Evolutionary conservation across 2,888 invertebrate genomes (phyloP).

Genomic region (Drosophila neonasuta): DNA sequence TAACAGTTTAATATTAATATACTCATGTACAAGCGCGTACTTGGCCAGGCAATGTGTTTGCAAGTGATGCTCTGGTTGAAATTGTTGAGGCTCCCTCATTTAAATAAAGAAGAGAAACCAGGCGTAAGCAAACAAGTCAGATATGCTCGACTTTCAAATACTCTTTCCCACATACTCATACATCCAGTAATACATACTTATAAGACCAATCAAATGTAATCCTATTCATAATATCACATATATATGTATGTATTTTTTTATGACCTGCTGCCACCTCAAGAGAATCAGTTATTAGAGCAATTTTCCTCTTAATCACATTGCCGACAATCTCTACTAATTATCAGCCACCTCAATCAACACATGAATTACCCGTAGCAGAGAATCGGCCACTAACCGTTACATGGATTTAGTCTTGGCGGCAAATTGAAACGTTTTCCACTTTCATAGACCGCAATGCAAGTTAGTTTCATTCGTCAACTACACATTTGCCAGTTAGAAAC

Average conservation of each 20-base stretch:
- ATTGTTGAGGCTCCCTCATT: slow-evolving; percentile 53
- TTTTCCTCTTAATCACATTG: neutral
- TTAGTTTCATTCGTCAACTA: slow-evolving; percentile 22
- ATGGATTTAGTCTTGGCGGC: slow-evolving; percentile 45
- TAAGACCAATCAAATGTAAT: too few relatives aligned
- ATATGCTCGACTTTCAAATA: neutral
- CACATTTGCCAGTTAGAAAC: slow-evolving; percentile 43
- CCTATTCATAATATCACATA: neutral
- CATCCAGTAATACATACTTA: neutral
- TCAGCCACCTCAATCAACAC: neutral
- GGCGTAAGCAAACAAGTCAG: neutral
- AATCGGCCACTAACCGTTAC: slow-evolving; percentile 52
- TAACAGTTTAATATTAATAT: slow-evolving; percentile 55
- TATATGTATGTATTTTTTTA: too few relatives aligned
- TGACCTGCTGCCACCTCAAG: neutral
- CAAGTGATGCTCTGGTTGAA: slow-evolving; percentile 46
- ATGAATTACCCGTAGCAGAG: slow-evolving; percentile 18
- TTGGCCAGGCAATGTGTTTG: slow-evolving; percentile 14
- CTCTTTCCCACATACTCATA: neutral
- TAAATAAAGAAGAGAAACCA: slow-evolving; percentile 49
- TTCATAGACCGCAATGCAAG: slow-evolving; percentile 22
- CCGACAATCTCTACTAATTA: neutral
- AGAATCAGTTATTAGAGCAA: too few relatives aligned
- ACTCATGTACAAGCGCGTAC: slow-evolving; percentile 28
- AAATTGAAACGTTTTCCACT: slow-evolving; percentile 47